phyloP scores from a whole-genome alignment of 2,797 vertebrate genomes.

The Epinephelus coioides region DNA sequence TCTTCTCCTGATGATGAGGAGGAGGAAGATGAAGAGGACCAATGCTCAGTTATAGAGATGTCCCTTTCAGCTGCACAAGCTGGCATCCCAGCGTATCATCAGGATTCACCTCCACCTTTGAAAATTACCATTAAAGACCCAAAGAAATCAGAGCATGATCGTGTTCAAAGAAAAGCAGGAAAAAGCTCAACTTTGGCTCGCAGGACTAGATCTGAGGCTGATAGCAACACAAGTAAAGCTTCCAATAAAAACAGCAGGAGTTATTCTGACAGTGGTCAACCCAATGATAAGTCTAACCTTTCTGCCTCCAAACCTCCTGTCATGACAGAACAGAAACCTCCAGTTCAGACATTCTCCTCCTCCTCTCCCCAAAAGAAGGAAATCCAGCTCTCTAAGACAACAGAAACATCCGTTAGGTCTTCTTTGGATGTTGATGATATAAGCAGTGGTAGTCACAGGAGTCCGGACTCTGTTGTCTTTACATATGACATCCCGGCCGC shows the following conservation, averaged over 20 bases:
- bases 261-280: constrained; percentile 77
- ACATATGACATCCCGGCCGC: constrained; percentile 85
- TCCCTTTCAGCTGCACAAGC: constrained; percentile 36
- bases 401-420: constrained; percentile 56
- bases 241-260: constrained; percentile 65
- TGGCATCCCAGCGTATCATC: constrained; percentile 32
- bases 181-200: constrained; percentile 53
- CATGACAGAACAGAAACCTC: constrained; percentile 77
- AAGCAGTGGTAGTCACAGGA: constrained; percentile 70
- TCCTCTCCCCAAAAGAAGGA: constrained; percentile 49
- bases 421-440: constrained; percentile 71
- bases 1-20: constrained; percentile 90
- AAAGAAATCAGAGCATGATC: constrained; percentile 75
- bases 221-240: constrained; percentile 70
- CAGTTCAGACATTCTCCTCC: constrained; percentile 55
- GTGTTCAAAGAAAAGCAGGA: constrained; percentile 37
- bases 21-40: constrained; percentile 75
- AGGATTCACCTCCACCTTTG: constrained; percentile 53
- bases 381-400: constrained; percentile 39
- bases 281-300: constrained; percentile 76
- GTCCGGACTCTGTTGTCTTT: constrained; percentile 81
- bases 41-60: constrained; percentile 78
- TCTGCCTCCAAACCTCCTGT: constrained; percentile 84
- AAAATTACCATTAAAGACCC: constrained; percentile 86
- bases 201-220: constrained; percentile 82